A percentile compares a stretch with the other conserved stretches of the same genome.
phyloP scores from a whole-genome alignment of 2,113 vertebrate genomes.

The Otolemur garnettii region DNA sequence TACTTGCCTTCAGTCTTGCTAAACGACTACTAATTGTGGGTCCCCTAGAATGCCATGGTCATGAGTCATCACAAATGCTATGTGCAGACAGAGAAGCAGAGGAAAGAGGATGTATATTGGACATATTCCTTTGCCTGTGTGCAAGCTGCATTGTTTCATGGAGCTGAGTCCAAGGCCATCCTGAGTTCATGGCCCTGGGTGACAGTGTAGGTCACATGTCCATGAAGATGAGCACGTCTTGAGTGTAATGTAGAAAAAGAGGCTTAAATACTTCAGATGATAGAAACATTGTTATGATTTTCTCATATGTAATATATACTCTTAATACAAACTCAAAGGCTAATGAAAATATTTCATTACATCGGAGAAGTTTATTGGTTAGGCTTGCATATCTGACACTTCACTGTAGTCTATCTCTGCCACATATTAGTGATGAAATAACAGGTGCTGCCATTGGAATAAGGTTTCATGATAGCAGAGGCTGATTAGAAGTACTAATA shows the following conservation, averaged over 20 bases:
- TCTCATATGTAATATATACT: not conserved
- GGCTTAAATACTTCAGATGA: not conserved
- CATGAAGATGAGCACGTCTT: not conserved
- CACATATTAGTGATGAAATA: not conserved
- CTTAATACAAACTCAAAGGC: not conserved
- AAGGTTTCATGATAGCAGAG: not conserved
- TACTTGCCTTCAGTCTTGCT: not conserved
- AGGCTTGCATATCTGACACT: not conserved
- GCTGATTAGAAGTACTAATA: not conserved
- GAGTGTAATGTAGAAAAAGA: not conserved
- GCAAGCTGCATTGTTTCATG: not conserved
- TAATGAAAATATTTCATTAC: not conserved
- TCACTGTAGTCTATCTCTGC: not conserved
- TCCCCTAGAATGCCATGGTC: not conserved
- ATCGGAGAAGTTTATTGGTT: not conserved
- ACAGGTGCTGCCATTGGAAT: not conserved
- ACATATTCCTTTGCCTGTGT: not conserved
- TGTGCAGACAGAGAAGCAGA: not conserved
- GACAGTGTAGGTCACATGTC: not conserved
- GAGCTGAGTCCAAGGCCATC: not conserved
- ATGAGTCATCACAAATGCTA: not conserved
- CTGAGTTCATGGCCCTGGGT: not conserved
- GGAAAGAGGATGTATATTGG: not conserved
- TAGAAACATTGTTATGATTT: not conserved
- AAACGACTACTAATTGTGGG: not conserved